Percentiles rank a stretch among this genome's conserved stretches.
phyloP scores from a whole-genome alignment of 2,113 vertebrate species.

The Otocyon megalotis region DNA sequence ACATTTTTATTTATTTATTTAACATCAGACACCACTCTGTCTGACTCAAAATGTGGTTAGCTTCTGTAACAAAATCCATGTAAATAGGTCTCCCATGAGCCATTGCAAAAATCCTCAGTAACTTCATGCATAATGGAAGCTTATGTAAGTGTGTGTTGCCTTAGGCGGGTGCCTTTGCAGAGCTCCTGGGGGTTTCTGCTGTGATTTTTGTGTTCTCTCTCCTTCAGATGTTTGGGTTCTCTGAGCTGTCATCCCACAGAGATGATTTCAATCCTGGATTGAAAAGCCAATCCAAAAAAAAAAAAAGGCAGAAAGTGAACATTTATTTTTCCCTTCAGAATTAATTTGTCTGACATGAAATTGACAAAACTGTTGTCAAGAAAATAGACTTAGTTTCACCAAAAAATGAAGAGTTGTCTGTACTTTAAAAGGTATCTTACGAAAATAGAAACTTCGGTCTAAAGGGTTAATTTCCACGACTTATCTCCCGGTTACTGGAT shows the following conservation, averaged over 20 bases:
- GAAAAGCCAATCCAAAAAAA: conserved; percentile 45
- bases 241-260: conserved; percentile 66
- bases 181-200: conserved; percentile 59
- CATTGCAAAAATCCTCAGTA: conserved; percentile 38
- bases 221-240: conserved; percentile 76
- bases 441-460: conserved; percentile 31
- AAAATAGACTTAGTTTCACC: conserved; percentile 51
- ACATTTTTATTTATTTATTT: conserved; percentile 75
- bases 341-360: conserved; percentile 70
- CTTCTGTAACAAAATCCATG: conserved; percentile 75
- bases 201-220: conserved; percentile 55
- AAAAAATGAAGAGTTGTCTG: conserved; percentile 1
- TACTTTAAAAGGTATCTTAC: conserved; percentile 16
- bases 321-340: conserved; percentile 75
- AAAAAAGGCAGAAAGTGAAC: conserved; percentile 43
- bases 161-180: neutral
- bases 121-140: conserved; percentile 75
- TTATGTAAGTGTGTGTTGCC: conserved; percentile 34
- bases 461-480: conserved; percentile 29
- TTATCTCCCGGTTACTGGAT: neutral
- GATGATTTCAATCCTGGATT: conserved; percentile 62
- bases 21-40: conserved; percentile 72
- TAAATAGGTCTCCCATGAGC: conserved; percentile 68
- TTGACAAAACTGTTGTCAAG: conserved; percentile 50
- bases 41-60: conserved; percentile 72